Evolutionary conservation across 2,113 vertebrate species (phyloP), one percentile per base, ranked within the genome.

Genomic region (Oriolus oriolus): DNA sequence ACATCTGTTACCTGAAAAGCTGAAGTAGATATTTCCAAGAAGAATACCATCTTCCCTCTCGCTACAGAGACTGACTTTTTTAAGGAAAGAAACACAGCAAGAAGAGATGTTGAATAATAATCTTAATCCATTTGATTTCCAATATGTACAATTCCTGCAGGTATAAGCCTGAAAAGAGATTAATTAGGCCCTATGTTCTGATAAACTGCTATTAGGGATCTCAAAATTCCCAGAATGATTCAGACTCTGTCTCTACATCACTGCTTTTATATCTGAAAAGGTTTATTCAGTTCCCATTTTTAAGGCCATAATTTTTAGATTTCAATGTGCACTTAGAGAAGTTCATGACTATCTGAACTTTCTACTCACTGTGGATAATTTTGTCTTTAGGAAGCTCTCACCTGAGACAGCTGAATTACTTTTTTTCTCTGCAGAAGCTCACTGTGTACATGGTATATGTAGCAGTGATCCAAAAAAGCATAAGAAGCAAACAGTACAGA

Each of bases 61-160:
- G 9, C 66, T 83, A 23, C 30, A 76, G 54, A 61, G 20, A 42
- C 20, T 61, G 44, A 59, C 33, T 50, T 87, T 53, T 57, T 81
- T 11, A 47, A 54, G 21, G 33, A 79, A 90, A 42, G 5, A 93
- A 92, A 45, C 30, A 42, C 18, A 53, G 30, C n/a, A 61, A 65
- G 41, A 79, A 83, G 20, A 86, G 26, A 44, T 63, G 35, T 73
- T 92, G 63, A 94, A 33, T 49, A 87, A 82, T 28, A 69, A 5
- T 76, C 59, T 91, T 80, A 86, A 86, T 71, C 64, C 71, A 16
- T 83, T 90, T 96, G 59, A 85, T 90, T 96, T 96, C 76, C 47
- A 61, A 39, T 92, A 70, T 41, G 18, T 88, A 90, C 59, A 84
- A 78, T 81, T 95, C 83, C 83, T 81, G 20, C 45, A 96, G 86